A percentile compares a stretch with the other conserved stretches of the same genome.
These are phyloP conservation scores for Lasioglossum pauxillum DNA, from an alignment of 2,888 invertebrate species.

Conservation along the genomic window DNA sequence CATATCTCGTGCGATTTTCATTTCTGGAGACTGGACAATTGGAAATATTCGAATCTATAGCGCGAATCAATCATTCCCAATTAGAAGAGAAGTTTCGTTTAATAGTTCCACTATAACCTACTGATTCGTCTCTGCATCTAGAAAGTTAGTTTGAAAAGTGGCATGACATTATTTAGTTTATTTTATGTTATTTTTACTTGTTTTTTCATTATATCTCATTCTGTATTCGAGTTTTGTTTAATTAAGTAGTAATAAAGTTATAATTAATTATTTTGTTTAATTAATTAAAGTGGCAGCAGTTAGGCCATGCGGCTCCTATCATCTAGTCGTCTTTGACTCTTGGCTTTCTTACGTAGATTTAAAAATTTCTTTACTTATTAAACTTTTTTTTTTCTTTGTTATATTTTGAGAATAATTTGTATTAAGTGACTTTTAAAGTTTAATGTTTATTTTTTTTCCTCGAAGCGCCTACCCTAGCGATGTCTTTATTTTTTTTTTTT, in stretches of 20 bases:
- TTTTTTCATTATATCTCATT: conserved; percentile 45
- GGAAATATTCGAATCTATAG: conserved; percentile 79
- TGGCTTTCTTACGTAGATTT: conserved; percentile 82
- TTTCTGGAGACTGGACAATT: conserved; percentile 77
- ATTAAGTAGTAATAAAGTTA: conserved; percentile 83
- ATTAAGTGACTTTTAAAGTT: conserved; percentile 80
- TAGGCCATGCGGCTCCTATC: conserved; percentile 84
- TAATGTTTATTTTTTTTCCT: conserved; percentile 72
- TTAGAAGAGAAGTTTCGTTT: conserved; percentile 62
- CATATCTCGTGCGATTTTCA: conserved; percentile 61
- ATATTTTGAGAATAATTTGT: conserved; percentile 80
- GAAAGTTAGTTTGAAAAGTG: conserved; percentile 82
- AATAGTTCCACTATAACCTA: conserved; percentile 71
- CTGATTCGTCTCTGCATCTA: conserved; percentile 80
- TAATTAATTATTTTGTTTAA: conserved; percentile 77
- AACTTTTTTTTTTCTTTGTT: conserved; percentile 66
- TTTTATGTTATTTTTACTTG: conserved; percentile 33
- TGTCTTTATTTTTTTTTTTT: conserved; percentile 64
- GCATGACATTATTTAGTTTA: conserved; percentile 72
- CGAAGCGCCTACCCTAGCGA: conserved; percentile 83
- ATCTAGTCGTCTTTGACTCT: conserved; percentile 83
- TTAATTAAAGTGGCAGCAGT: conserved; percentile 84
- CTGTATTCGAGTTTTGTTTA: conserved; percentile 68
- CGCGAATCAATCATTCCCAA: conserved; percentile 76
- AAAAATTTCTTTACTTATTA: conserved; percentile 79